Base-by-base conservation (phyloP, 2,113 vertebrate genomes). In the Columba livia region DNA sequence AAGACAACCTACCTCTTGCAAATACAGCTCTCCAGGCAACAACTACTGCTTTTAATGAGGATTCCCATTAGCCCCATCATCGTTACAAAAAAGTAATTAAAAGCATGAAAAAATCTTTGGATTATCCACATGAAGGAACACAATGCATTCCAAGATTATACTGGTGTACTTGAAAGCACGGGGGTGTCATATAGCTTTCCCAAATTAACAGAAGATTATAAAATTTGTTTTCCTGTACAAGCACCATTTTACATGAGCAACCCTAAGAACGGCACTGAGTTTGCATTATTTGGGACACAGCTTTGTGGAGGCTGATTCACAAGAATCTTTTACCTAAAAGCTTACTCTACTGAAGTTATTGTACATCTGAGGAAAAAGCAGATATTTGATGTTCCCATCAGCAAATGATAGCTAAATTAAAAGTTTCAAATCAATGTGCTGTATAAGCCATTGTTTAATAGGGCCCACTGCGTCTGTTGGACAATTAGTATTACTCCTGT, bases 401-500 rank as follows among this genome's bases (percentile, higher is more conserved):
- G n/a, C 74, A 94, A 85, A 77, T 61, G 3, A 91, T 80, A 83
- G 64, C 82, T 90, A 88, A 89, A 90, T 92, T 79, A 72, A 28
- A 88, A 88, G 77, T 89, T 93, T 92, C 57, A 80, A 81, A 96
- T 81, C 94, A 61, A 81, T 32, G 53, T 89, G 73, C 88, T 84
- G 48, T 64, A 83, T 64, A 93, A 96, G 75, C 64, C 69, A 84
- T 74, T 92, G 53, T 79, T 91, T 89, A 96, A 96, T 72, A 95
- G 70, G 92, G 94, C 85, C 86, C 92, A 78, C 65, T 86, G 92
- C 2, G n/a, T 44, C 73, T 81, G 75, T 75, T 94, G 83, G 79
- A 93, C 94, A 95, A 94, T 96, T 93, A 96, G 85, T 75, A 91
- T 72, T 90, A 79, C 85, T 94, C 36, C 48, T 90, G 83, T 87